phyloP scores from a whole-genome alignment of 2,797 vertebrate genomes.

The Lithobates pipiens region DNA sequence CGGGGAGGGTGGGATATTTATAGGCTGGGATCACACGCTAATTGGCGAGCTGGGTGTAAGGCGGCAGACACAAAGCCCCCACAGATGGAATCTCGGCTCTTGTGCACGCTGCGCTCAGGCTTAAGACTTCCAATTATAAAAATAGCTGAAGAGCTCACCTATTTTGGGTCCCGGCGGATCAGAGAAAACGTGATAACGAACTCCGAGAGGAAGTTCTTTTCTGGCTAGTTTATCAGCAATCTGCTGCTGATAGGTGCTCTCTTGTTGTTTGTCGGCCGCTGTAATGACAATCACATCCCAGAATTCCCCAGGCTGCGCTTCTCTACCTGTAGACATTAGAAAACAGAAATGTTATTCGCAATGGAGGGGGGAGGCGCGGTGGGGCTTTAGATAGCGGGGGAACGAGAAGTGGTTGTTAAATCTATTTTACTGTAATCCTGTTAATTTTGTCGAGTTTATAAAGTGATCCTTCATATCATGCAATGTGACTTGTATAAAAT shows the following conservation, averaged over 20 bases:
- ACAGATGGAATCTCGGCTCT: conserved; percentile 23
- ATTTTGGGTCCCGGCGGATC: conserved; percentile 88
- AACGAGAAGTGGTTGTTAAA: too few species aligned
- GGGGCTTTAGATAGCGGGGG: too few species aligned
- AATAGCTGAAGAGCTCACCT: conserved; percentile 72
- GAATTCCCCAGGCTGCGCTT: conserved; percentile 76
- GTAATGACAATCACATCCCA: conserved; percentile 91
- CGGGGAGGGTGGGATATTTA: conserved; percentile 32
- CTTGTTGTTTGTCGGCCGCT: conserved; percentile 84
- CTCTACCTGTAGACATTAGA: conserved; percentile 72
- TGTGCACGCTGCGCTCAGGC: not conserved
- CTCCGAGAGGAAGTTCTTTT: conserved; percentile 83
- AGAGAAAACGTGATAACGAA: conserved; percentile 83
- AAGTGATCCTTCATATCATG: too few species aligned
- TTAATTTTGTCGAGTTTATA: too few species aligned
- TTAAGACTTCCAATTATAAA: conserved; percentile 48
- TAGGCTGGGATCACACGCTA: conserved; percentile 40
- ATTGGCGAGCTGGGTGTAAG: conserved; percentile 37
- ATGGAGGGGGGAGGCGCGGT: not conserved
- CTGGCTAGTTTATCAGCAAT: conserved; percentile 80
- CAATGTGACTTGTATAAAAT: too few species aligned
- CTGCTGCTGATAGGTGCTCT: conserved; percentile 82
- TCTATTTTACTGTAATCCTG: too few species aligned
- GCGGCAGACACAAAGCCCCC: conserved; percentile 41
- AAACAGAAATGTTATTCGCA: not conserved